phyloP scores from a whole-genome alignment of 2,797 vertebrate genomes.

The Tokudaia tokunoshimensis region DNA sequence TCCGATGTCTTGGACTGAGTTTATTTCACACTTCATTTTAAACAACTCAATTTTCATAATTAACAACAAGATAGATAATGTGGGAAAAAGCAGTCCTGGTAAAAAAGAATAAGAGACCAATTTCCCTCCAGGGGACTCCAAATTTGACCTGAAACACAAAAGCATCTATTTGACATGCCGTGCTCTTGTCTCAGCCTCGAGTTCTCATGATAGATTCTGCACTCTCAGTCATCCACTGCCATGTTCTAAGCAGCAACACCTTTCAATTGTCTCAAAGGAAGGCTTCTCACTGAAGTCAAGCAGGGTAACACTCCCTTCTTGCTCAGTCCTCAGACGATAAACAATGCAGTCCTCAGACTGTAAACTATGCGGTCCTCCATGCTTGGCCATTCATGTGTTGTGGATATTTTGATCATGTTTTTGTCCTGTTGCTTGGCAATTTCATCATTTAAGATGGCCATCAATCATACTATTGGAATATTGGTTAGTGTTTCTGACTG shows the following conservation, averaged over 20 bases:
- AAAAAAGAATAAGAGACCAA: not conserved
- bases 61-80: not conserved
- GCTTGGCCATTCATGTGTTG: no score
- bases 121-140: not conserved
- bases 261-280: not conserved
- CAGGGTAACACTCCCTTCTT: not conserved
- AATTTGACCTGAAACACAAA: not conserved
- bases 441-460: conserved; percentile 15
- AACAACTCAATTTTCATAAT: not conserved
- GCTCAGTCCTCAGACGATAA: not conserved
- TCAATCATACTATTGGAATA: not conserved
- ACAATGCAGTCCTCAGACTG: not conserved
- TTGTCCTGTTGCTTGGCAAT: not conserved
- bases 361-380: not conserved
- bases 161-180: not conserved
- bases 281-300: not conserved
- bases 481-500: not conserved
- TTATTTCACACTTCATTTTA: conserved; percentile 35
- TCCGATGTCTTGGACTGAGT: not conserved
- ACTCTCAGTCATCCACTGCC: not conserved
- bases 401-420: not conserved
- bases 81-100: not conserved
- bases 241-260: not conserved
- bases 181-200: not conserved
- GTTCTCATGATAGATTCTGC: not conserved